Conservation (phyloP, 2,113 vertebrate species). For the Delphinus delphis region DNA sequence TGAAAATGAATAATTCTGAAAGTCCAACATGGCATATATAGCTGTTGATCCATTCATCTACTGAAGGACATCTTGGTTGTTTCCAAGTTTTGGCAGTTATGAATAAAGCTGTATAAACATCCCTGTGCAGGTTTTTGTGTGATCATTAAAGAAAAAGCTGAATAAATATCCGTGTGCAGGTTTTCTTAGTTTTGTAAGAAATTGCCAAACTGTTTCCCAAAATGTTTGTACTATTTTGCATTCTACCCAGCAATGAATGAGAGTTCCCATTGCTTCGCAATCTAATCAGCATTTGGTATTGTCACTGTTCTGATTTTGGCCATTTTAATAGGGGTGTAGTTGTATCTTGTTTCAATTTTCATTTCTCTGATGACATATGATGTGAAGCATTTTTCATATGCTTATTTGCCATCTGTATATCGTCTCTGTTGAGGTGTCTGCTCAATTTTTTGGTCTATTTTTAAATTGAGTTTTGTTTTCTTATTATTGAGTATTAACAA, state of each 20-base stretch:
- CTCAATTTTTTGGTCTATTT: no score
- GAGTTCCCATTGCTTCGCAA: no score
- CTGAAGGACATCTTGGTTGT: neutral
- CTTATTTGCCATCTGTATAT: no score
- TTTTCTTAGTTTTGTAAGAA: neutral
- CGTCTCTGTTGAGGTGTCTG: no score
- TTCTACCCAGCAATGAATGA: no score
- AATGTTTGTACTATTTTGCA: no score
- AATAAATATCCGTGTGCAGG: neutral
- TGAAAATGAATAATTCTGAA: neutral
- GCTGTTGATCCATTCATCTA: neutral
- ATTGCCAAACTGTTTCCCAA: neutral
- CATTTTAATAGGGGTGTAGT: neutral
- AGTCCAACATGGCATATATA: neutral
- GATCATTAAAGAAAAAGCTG: neutral
- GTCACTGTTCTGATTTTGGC: neutral
- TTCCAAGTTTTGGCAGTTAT: neutral
- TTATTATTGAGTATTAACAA: no score
- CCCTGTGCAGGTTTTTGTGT: neutral
- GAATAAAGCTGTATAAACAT: neutral
- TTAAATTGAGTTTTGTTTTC: no score
- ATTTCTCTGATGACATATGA: neutral
- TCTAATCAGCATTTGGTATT: no score
- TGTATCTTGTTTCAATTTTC: neutral
- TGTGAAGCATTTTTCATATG: no score